Evolutionary conservation across 2,113 vertebrate species (phyloP).

Genomic region (Rhegmatorhina hoffmannsi): DNA sequence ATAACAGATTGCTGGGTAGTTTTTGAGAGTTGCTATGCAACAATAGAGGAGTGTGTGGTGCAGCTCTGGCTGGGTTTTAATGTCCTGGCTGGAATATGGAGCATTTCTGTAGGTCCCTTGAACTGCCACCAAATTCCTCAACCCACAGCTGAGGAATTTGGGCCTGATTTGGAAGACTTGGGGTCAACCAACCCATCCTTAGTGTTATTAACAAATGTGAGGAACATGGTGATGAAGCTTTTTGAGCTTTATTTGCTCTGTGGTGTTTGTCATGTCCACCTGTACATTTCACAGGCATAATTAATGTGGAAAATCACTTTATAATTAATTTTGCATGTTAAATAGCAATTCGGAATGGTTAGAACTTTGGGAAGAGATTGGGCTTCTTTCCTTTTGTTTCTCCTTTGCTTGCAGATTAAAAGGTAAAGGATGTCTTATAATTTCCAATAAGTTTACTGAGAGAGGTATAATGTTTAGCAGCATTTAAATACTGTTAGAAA

Average conservation of each 20-base stretch:
- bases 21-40: conserved; percentile 76
- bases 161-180: conserved; percentile 1
- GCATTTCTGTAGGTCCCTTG: background rate
- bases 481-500: conserved; percentile 37
- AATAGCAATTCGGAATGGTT: background rate
- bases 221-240: background rate
- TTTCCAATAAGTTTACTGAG: conserved; percentile 63
- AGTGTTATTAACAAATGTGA: background rate
- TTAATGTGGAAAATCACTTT: conserved; percentile 12
- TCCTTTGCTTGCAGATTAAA: conserved; percentile 20
- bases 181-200: background rate
- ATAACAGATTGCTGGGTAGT: conserved; percentile 73
- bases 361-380: conserved; percentile 35
- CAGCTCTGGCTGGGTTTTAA: conserved; percentile 39
- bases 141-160: conserved; percentile 15
- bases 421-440: background rate
- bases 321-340: conserved; percentile 31
- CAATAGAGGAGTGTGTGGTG: conserved; percentile 39
- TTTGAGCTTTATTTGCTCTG: background rate
- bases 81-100: conserved; percentile 17
- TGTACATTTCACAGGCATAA: background rate
- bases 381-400: conserved; percentile 1
- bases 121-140: background rate
- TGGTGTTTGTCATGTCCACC: background rate
- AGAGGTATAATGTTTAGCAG: conserved; percentile 22